A percentile compares a stretch with the other conserved stretches of the same genome.
phyloP scores from a whole-genome alignment of 2,888 invertebrate genomes.

The Fragum sueziense region DNA sequence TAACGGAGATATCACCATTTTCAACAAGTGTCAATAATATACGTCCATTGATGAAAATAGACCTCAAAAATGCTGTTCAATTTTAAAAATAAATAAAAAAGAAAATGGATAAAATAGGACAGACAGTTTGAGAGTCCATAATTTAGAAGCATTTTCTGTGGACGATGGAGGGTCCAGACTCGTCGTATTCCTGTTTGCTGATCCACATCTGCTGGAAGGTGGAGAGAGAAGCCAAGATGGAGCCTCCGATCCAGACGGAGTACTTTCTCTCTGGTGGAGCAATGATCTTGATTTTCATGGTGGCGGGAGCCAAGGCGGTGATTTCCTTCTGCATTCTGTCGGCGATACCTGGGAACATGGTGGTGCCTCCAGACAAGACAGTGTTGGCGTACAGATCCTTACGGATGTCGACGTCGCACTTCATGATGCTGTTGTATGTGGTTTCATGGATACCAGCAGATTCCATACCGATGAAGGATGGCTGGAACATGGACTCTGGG shows the following conservation, averaged over 20 bases:
- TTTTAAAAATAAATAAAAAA: background rate
- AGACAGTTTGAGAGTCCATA: background rate
- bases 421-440: slow-evolving; percentile 19
- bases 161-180: slow-evolving; percentile 18
- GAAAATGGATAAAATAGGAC: background rate
- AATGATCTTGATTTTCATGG: slow-evolving; percentile 13
- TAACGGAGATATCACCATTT: background rate
- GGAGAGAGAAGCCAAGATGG: slow-evolving; percentile 17
- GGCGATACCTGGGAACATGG: slow-evolving; percentile 23
- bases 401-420: slow-evolving; percentile 20
- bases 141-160: slow-evolving; percentile 20
- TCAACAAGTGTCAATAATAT: background rate
- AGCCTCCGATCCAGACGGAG: slow-evolving; percentile 22
- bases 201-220: slow-evolving; percentile 24
- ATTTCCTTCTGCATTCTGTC: slow-evolving; percentile 22
- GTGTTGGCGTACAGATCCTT: slow-evolving; percentile 36
- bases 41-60: background rate
- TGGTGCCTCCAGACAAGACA: slow-evolving; percentile 15
- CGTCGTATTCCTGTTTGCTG: slow-evolving; percentile 21
- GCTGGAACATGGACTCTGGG: slow-evolving; percentile 79
- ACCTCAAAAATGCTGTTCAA: background rate
- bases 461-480: slow-evolving; percentile 80
- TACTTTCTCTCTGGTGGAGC: slow-evolving; percentile 19
- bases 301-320: slow-evolving; percentile 11
- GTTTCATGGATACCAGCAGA: slow-evolving; percentile 23